Percentiles rank a stretch among this genome's conserved stretches.
phyloP scores from a whole-genome alignment of 2,888 invertebrate genomes.

The Drosophila prostipennis region DNA sequence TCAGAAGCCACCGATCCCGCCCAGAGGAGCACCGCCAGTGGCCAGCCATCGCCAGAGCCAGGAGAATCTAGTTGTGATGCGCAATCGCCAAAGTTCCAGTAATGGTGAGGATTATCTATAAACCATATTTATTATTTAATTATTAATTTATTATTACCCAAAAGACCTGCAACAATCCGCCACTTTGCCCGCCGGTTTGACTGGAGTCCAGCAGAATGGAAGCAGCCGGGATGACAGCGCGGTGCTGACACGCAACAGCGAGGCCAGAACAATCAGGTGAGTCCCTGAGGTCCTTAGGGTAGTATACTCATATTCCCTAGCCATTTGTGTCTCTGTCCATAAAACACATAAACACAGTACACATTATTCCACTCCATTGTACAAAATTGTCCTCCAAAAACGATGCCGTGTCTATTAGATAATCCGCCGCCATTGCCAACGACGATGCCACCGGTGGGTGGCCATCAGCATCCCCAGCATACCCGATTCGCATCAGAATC shows the following conservation, averaged over 20 bases:
- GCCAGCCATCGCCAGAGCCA: conserved; percentile 85
- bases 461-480: conserved; percentile 48
- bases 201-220: conserved; percentile 79
- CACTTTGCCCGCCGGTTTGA: conserved; percentile 76
- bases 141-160: not conserved
- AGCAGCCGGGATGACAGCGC: conserved; percentile 78
- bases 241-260: conserved; percentile 81
- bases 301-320: not conserved
- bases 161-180: conserved; percentile 74
- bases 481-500: conserved; percentile 56
- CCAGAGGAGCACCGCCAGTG: conserved; percentile 86
- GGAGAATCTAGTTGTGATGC: conserved; percentile 81
- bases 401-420: conserved; percentile 66
- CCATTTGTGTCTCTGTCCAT: conserved; percentile 37
- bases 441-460: conserved; percentile 83
- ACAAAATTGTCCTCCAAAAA: conserved; percentile 56
- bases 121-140: no score
- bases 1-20: conserved; percentile 86
- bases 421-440: conserved; percentile 84
- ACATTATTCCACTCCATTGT: conserved; percentile 46
- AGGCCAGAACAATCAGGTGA: conserved; percentile 82
- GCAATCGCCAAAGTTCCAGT: conserved; percentile 80
- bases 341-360: conserved; percentile 12
- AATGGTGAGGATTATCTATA: conserved; percentile 70
- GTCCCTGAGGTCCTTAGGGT: conserved; percentile 5